Evolutionary conservation across 2,888 invertebrate species (phyloP).

Genomic region (Molanna angustata): DNA sequence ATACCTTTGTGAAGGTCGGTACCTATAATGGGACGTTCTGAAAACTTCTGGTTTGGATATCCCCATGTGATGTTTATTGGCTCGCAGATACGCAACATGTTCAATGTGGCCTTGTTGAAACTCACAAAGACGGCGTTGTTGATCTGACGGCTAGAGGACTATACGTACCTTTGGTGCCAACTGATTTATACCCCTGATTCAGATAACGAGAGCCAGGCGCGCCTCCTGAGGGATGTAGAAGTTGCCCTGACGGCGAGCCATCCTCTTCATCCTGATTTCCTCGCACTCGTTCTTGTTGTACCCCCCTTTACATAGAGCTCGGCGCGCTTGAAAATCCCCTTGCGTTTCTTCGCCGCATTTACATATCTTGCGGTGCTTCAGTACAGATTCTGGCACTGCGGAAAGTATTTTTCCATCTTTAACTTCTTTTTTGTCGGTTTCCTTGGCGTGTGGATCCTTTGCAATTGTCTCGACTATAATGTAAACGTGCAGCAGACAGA

Average conservation of each 20-base stretch:
- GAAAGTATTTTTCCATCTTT: slow-evolving; percentile 82
- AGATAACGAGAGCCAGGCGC: slow-evolving; percentile 94
- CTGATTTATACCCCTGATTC: slow-evolving; percentile 95
- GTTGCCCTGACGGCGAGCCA: slow-evolving; percentile 89
- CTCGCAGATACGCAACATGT: slow-evolving; percentile 98
- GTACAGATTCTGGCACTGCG: slow-evolving; percentile 95
- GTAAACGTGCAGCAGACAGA: slow-evolving; percentile 44
- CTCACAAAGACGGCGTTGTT: slow-evolving; percentile 99
- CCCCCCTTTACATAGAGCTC: slow-evolving; percentile 95
- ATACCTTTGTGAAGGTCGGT: too few species aligned
- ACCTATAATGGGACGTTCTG: too few species aligned
- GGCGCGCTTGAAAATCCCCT: slow-evolving; percentile 91
- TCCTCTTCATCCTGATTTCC: slow-evolving; percentile 76
- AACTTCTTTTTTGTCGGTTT: slow-evolving; percentile 66
- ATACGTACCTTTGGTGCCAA: slow-evolving; percentile 85
- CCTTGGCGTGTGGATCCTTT: slow-evolving; percentile 52
- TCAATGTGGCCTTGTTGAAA: slow-evolving; percentile 96
- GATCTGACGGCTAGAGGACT: slow-evolving; percentile 94
- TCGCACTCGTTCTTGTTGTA: slow-evolving; percentile 89
- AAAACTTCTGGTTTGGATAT: slow-evolving; percentile 96
- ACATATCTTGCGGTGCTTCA: slow-evolving; percentile 90
- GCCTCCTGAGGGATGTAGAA: slow-evolving; percentile 98
- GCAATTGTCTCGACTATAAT: slow-evolving; percentile 53
- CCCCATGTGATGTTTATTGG: slow-evolving; percentile 99
- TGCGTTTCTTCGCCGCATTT: slow-evolving; percentile 73